Evolutionary conservation across 2,113 vertebrate species (phyloP), one percentile per base, ranked within the genome.

Genomic region (Thamnophis sirtalis): DNA sequence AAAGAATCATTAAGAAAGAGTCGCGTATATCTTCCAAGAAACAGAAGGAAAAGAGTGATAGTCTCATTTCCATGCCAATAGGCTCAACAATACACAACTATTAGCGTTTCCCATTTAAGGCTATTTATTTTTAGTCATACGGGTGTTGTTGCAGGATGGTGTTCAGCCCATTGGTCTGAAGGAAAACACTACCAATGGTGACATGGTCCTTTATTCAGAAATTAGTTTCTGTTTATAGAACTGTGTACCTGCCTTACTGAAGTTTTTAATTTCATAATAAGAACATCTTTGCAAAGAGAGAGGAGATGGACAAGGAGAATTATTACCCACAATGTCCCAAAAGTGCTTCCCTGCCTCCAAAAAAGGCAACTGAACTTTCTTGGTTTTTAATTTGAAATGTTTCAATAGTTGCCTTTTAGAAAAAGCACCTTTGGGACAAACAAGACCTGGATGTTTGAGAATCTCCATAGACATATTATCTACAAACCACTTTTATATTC

Each of bases 41-140:
- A 53, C 89, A 73, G 3, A 86, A 93, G 80, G 94, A 89, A 93
- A 93, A 92, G 90, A 93, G 48, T 17, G 33, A 89, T 63, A 93
- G 94, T 91, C 93, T 96, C 94, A 95, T 95, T 95, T 95, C 94
- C 93, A 93, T 92, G 91, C 90, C 95, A 97, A 95, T 94, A 95
- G 92, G 92, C 96, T 95, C 94, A 93, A 92, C 95, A 96, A 95
- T 92, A 95, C 96, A 93, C 94, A 96, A 94, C 94, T 17, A 68
- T 94, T 93, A 94, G 50, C 22, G 38, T 26, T 89, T 92, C 38
- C 91, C 92, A 93, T 80, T 93, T 88, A 84, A 92, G 93, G 94
- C 93, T 93, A 95, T 97, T 80, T 95, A 95, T 96, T 96, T 96
- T 95, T 93, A 55, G 93, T 94, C 96, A 96, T 73, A 87, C 89